Conservation (phyloP, 2,797 vertebrate genomes). For the Aselliscus stoliczkanus region DNA sequence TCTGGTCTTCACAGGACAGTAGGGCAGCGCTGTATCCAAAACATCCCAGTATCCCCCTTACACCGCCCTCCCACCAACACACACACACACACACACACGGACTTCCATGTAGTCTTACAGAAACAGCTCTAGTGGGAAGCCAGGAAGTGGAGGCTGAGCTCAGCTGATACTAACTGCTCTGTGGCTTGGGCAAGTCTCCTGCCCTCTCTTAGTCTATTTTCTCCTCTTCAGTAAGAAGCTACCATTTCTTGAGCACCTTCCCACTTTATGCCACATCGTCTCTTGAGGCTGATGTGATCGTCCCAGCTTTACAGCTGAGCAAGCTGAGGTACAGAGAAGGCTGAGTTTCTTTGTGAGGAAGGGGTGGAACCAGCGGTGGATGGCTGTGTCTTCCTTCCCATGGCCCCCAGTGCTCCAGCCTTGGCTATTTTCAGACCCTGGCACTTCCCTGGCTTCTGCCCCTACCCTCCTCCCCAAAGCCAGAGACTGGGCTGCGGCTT, state of each 20-base stretch:
- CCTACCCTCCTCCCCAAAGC: not conserved
- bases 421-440: not conserved
- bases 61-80: too few relatives aligned
- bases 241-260: not conserved
- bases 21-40: not conserved
- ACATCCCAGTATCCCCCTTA: not conserved
- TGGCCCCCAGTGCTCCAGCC: not conserved
- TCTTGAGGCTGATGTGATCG: not conserved
- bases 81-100: not conserved
- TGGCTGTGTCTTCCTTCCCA: not conserved
- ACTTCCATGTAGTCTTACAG: not conserved
- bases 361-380: not conserved
- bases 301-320: not conserved
- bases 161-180: not conserved
- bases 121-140: not conserved
- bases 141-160: not conserved
- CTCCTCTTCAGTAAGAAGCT: not conserved
- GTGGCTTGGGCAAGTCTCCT: not conserved
- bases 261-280: not conserved
- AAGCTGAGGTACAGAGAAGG: not conserved
- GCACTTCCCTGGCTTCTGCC: not conserved
- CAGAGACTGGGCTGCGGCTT: slow-evolving; percentile 11
- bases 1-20: not conserved
- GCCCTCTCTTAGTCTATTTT: not conserved
- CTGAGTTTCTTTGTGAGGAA: not conserved